Conservation (phyloP, 2,888 invertebrate genomes). For the Plutella xylostella region DNA sequence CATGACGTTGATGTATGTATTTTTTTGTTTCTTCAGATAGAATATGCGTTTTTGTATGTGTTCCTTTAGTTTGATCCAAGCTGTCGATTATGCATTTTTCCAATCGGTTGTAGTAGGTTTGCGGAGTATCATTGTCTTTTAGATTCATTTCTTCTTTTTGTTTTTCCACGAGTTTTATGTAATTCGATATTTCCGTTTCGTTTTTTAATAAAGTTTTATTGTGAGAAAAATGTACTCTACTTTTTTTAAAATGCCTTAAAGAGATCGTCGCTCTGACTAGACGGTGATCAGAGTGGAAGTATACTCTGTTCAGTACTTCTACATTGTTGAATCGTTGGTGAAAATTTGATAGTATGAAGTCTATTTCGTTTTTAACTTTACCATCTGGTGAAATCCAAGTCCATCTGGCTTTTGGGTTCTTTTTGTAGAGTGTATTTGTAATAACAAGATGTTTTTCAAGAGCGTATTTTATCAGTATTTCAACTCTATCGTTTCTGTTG, state of each 20-base stretch:
- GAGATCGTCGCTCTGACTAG: background rate
- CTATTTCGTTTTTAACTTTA: background rate
- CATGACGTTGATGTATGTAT: background rate
- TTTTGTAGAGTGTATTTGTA: conserved; percentile 7
- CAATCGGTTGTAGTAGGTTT: background rate
- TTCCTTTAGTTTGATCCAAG: background rate
- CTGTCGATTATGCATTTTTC: background rate
- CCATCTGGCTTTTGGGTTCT: background rate
- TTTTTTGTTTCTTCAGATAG: background rate
- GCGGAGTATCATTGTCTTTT: background rate
- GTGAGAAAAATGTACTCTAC: background rate
- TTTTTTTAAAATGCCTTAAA: background rate
- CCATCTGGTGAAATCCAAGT: conserved; percentile 23
- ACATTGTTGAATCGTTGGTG: background rate
- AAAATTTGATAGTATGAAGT: background rate
- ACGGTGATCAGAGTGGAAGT: background rate
- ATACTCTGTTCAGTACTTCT: background rate
- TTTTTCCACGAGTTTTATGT: background rate
- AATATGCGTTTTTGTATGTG: background rate
- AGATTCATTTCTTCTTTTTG: background rate
- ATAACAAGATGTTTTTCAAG: conserved; percentile 4
- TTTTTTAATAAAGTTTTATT: background rate
- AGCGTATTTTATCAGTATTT: conserved; percentile 8
- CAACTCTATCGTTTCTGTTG: conserved; percentile 2
- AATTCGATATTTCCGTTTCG: background rate